phyloP scores from a whole-genome alignment of 2,113 vertebrate genomes.

The Cariama cristata region DNA sequence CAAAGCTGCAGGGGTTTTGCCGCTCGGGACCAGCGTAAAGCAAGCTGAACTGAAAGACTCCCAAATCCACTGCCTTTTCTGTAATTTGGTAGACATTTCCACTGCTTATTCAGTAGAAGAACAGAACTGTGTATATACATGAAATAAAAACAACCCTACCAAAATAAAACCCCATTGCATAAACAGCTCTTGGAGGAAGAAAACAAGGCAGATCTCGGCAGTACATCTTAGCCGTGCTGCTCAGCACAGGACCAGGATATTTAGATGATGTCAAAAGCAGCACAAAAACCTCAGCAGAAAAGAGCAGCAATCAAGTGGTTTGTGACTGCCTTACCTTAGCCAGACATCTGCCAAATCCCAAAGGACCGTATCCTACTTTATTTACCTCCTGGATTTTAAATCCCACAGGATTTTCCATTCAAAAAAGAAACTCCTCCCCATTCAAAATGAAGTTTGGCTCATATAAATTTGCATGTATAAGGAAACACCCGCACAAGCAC shows the following conservation, averaged over 20 bases:
- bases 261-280: not conserved
- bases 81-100: not conserved
- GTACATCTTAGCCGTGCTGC: not conserved
- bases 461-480: not conserved
- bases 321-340: not conserved
- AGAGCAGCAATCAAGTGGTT: not conserved
- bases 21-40: accelerated
- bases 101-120: not conserved
- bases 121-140: not conserved
- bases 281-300: not conserved
- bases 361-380: not conserved
- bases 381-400: not conserved
- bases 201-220: not conserved
- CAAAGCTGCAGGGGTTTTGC: not conserved
- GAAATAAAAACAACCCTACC: not conserved
- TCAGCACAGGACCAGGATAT: not conserved
- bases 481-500: not conserved
- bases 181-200: not conserved
- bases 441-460: not conserved
- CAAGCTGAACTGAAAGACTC: not conserved
- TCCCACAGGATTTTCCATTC: not conserved
- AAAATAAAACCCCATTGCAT: not conserved
- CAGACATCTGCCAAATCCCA: not conserved
- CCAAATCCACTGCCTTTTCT: not conserved
- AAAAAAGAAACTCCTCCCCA: not conserved